Evolutionary conservation across 2,113 vertebrate species (phyloP), one percentile per base, ranked within the genome.

Genomic region (Clarias batrachus): DNA sequence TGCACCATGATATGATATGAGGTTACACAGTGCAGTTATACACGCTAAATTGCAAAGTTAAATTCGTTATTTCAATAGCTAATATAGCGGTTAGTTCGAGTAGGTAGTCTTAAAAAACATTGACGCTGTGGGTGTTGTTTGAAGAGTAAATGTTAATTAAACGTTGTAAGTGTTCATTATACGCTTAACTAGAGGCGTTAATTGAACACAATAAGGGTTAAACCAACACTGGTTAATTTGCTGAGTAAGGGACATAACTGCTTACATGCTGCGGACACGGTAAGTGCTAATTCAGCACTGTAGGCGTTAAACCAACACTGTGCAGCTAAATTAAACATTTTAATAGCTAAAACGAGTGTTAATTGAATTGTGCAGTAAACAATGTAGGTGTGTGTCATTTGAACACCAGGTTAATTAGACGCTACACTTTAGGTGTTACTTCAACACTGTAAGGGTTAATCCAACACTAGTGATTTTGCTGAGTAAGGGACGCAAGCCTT

Each of bases 291-390:
- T 62, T 81, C 33, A 41, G 78, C 57, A 33, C 56, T 23, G 27
- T 60, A 80, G 78, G 78, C 37, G 57, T 37, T 80, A 80, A 62
- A 81, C 78, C 78, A 41, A 81, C 57, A 81, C 78, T 23, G 33
- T 62, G 33, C 41, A 57, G 30, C 19, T 60, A 62, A 81, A 41
- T 37, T 62, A 27, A 60, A 37, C 30, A 62, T 41, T 81, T 62
- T 1, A 52, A 76, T 23, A 52, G 73, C 1, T 48, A 76, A 76
- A 56, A 14, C 14, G 30, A 81, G 78, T 81, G 78, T 62, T 62
- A 81, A 81, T 62, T 37, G 30, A 37, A 62, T 30, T 62, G 57
- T 33, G 37, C 1, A 21, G 41, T 19, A 23, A 73, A 41, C 17
- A 48, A 37, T 14, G 73, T 25, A n/a, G 21, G 52, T 56, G 9